Evolutionary conservation across 2,888 invertebrate genomes (phyloP).

Genomic region (Megastigmus dorsalis): DNA sequence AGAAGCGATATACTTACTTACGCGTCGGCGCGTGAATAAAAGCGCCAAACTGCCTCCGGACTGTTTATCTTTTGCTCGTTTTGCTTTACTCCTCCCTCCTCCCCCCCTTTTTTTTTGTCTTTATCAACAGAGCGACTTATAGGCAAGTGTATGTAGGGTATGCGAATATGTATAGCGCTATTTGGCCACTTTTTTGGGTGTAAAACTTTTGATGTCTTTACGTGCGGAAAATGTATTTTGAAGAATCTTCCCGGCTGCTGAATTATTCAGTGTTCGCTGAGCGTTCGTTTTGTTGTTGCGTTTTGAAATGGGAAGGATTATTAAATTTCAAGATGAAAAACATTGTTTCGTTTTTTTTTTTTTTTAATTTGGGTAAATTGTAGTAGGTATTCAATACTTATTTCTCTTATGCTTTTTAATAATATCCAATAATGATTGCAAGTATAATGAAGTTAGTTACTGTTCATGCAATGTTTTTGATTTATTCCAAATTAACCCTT

Average conservation of each 20-base stretch:
- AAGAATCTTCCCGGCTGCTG: neutral
- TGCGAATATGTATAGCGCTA: constrained; percentile 1
- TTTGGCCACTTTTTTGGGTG: neutral
- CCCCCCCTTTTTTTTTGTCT: neutral
- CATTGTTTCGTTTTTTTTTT: no score
- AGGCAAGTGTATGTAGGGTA: no score
- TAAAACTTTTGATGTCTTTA: constrained; percentile 2
- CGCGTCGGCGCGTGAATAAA: neutral
- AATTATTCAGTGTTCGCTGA: neutral
- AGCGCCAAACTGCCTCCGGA: neutral
- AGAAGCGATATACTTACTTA: no score
- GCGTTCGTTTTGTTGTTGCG: neutral
- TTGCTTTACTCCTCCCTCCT: no score
- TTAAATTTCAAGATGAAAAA: neutral
- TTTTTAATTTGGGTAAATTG: neutral
- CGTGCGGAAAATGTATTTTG: neutral
- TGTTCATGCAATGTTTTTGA: no score
- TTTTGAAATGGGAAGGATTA: neutral
- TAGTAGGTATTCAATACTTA: no score
- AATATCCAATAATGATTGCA: no score
- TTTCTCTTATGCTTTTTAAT: no score
- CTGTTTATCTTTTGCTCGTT: neutral
- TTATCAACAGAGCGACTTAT: neutral
- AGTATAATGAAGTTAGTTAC: no score
- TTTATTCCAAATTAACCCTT: no score